A percentile compares a stretch with the other conserved stretches of the same genome.
Conservation (phyloP, 2,113 vertebrate species). For the Sapayoa aenigma region DNA sequence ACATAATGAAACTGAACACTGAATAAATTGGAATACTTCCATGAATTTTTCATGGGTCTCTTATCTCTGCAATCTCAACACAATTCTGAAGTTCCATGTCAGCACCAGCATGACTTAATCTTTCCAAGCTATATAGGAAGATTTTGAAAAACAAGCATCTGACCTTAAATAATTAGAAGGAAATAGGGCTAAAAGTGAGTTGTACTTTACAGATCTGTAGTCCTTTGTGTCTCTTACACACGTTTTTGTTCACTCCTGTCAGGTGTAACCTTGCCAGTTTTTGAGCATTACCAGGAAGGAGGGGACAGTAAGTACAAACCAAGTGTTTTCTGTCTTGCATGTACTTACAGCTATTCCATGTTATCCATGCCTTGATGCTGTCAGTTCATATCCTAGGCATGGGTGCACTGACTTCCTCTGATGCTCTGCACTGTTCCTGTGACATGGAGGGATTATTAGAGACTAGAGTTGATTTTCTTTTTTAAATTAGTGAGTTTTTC, state of each 20-base stretch:
- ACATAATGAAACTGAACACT: not conserved
- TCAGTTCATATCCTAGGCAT: not conserved
- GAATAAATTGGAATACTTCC: not conserved
- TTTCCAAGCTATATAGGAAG: not conserved
- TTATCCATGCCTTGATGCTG: not conserved
- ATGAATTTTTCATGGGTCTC: not conserved
- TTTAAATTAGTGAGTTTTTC: not conserved
- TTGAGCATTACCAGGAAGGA: constrained; percentile 98
- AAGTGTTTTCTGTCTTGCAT: not conserved
- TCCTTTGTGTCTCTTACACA: not conserved
- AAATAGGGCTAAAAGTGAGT: not conserved
- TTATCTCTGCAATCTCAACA: not conserved
- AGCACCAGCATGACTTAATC: not conserved
- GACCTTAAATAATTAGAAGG: not conserved
- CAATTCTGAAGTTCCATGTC: not conserved
- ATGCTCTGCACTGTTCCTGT: not conserved
- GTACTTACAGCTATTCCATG: not conserved
- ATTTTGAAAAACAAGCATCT: not conserved
- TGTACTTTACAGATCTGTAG: not conserved
- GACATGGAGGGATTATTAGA: not conserved
- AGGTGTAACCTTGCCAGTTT: constrained; percentile 97
- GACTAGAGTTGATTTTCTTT: not conserved
- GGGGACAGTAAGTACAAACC: constrained; percentile 89
- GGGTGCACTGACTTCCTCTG: not conserved
- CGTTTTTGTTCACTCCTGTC: not conserved